Conservation (phyloP, 2,888 invertebrate species). For the Philaethria dido region DNA sequence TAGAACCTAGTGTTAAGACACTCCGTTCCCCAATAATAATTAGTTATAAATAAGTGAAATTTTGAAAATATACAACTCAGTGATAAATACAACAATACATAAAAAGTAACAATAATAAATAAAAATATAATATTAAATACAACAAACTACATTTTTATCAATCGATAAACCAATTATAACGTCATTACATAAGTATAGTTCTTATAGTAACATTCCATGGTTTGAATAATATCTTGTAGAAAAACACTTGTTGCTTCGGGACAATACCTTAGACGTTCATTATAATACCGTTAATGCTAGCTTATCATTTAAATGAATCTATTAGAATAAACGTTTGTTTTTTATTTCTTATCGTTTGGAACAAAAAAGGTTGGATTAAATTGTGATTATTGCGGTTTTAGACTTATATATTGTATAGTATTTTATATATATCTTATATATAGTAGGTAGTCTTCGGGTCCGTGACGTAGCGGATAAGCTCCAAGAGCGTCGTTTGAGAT, state of each 20-base stretch:
- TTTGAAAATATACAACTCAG: no score
- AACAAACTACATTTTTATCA: background rate
- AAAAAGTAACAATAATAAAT: no score
- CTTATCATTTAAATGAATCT: slow-evolving; percentile 2
- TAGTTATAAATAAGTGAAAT: no score
- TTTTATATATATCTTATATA: no score
- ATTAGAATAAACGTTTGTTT: background rate
- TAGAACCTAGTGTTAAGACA: no score
- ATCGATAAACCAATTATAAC: background rate
- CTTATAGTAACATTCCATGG: slow-evolving; percentile 16
- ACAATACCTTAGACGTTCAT: slow-evolving; percentile 23
- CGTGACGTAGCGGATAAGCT: no score
- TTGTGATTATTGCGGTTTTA: background rate
- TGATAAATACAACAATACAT: no score
- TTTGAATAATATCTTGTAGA: slow-evolving; percentile 12
- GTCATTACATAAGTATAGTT: slow-evolving; percentile 8
- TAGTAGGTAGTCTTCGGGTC: no score
- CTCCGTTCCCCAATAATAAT: no score
- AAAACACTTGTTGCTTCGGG: slow-evolving; percentile 22
- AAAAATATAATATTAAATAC: no score
- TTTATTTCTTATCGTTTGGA: background rate
- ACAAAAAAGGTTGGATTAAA: background rate
- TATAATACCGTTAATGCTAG: slow-evolving; percentile 11
- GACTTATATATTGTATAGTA: no score
- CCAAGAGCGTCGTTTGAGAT: no score